phyloP scores from a whole-genome alignment of 1,140 invertebrate genomes.

The Dufourea novaeangliae region DNA sequence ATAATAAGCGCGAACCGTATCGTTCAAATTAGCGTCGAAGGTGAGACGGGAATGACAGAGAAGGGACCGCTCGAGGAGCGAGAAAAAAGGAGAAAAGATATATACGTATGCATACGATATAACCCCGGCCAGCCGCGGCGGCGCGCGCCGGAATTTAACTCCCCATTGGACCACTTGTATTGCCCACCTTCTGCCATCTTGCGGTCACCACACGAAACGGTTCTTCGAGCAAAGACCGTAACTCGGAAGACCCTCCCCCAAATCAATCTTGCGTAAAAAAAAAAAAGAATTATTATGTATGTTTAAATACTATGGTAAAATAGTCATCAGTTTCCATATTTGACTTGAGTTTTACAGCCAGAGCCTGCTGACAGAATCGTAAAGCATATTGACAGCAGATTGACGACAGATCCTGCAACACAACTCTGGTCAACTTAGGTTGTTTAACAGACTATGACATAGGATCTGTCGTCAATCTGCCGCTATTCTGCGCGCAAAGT shows the following conservation, averaged over 20 bases:
- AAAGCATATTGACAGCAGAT: too few species aligned
- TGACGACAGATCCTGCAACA: too few species aligned
- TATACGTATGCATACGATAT: too few species aligned
- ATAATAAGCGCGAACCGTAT: slow-evolving; percentile 81
- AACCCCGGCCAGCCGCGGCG: background rate
- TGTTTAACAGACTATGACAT: too few species aligned
- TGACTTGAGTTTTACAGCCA: too few species aligned
- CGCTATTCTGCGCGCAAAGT: too few species aligned
- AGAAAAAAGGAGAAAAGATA: slow-evolving; percentile 33
- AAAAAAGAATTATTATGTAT: background rate
- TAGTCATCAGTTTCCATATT: too few species aligned
- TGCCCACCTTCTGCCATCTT: slow-evolving; percentile 53
- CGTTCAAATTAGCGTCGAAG: slow-evolving; percentile 82
- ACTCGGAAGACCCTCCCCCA: background rate
- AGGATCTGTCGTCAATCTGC: too few species aligned
- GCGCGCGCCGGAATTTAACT: slow-evolving; percentile 8
- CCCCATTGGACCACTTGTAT: background rate
- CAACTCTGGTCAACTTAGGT: too few species aligned
- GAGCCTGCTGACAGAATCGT: too few species aligned
- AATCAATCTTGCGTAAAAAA: background rate
- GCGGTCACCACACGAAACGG: slow-evolving; percentile 11
- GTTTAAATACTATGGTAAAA: background rate
- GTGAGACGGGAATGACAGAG: slow-evolving; percentile 74
- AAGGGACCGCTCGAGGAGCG: slow-evolving; percentile 18
- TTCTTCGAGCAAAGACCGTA: slow-evolving; percentile 6